Percentiles rank a stretch among this genome's conserved stretches.
Conservation (phyloP, 1,140 invertebrate genomes). For the Trachymyrmex septentrionalis region DNA sequence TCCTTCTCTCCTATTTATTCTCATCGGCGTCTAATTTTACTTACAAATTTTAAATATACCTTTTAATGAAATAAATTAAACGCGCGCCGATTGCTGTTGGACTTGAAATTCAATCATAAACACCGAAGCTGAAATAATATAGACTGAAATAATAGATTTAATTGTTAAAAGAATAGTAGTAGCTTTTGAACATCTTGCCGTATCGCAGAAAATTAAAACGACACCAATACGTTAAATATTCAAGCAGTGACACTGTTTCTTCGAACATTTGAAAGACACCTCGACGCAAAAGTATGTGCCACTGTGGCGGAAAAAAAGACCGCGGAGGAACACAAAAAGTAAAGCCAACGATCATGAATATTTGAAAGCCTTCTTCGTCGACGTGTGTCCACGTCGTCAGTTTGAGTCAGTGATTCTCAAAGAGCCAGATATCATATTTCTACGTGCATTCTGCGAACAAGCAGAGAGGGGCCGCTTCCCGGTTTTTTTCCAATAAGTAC, state of each 20-base stretch:
- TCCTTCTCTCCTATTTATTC: too few relatives aligned
- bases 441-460: slow-evolving; percentile 13
- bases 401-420: slow-evolving; percentile 71
- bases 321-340: slow-evolving; percentile 62
- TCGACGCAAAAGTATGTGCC: background rate
- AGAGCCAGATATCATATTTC: slow-evolving; percentile 68
- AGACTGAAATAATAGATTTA: too few relatives aligned
- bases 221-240: background rate
- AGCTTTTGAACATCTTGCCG: background rate
- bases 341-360: slow-evolving; percentile 70
- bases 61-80: too few relatives aligned
- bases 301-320: background rate
- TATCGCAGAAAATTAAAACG: background rate
- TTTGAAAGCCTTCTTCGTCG: slow-evolving; percentile 61
- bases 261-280: background rate
- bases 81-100: too few relatives aligned
- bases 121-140: too few relatives aligned
- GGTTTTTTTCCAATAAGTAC: slow-evolving; percentile 15
- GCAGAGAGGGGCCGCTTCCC: background rate
- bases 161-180: background rate
- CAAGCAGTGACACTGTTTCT: background rate
- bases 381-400: slow-evolving; percentile 55
- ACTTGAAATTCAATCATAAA: too few relatives aligned
- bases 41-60: too few relatives aligned
- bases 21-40: too few relatives aligned